phyloP scores from a whole-genome alignment of 2,888 invertebrate genomes.

The Andricus quercusramuli region DNA sequence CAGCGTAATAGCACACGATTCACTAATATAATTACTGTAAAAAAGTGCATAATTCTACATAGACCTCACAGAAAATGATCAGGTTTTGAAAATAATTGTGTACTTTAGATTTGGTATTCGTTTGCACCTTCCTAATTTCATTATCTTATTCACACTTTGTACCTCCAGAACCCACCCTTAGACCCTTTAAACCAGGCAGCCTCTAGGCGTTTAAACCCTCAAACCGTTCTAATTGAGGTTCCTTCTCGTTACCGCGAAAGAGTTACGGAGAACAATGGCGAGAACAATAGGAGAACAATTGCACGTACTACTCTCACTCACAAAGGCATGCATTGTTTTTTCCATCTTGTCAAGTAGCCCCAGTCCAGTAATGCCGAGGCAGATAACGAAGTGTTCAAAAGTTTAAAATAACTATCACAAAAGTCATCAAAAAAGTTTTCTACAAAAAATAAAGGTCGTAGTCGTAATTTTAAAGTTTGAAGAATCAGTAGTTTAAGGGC shows the following conservation, averaged over 20 bases:
- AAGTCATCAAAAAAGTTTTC: background rate
- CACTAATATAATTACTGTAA: no score
- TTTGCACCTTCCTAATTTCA: constrained; percentile 13
- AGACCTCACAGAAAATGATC: no score
- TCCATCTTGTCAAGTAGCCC: constrained; percentile 56
- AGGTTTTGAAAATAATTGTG: background rate
- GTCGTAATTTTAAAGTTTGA: no score
- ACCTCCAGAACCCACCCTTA: constrained; percentile 41
- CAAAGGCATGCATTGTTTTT: constrained; percentile 56
- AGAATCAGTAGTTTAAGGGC: no score
- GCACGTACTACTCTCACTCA: constrained; percentile 61
- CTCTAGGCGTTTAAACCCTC: constrained; percentile 77
- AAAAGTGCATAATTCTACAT: no score
- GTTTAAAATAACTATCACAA: constrained; percentile 17
- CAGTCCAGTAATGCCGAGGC: constrained; percentile 59
- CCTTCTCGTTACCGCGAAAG: constrained; percentile 76
- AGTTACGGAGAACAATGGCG: constrained; percentile 74
- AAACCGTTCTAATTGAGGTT: constrained; percentile 77
- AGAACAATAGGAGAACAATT: constrained; percentile 70
- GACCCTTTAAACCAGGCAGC: constrained; percentile 72
- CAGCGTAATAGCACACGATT: no score
- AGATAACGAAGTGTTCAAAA: constrained; percentile 66
- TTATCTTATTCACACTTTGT: constrained; percentile 39
- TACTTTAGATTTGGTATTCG: background rate
- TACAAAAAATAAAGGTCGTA: no score